Conservation (phyloP, 2,113 vertebrate species). For the Megalops atlanticus region DNA sequence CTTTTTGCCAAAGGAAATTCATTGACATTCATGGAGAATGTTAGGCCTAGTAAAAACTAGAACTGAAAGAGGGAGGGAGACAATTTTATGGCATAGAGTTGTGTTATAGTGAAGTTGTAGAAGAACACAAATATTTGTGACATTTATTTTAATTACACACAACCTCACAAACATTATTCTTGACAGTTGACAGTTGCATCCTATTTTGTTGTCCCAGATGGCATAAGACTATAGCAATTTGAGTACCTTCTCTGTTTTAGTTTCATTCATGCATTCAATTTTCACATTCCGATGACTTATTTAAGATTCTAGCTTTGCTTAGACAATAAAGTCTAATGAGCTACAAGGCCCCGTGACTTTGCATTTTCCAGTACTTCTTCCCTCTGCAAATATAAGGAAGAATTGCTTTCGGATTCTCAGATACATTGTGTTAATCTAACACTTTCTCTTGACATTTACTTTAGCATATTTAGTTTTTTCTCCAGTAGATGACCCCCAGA, state of each 20-base stretch:
- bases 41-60: not conserved
- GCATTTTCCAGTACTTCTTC: not conserved
- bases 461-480: too few species aligned
- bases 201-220: not conserved
- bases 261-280: not conserved
- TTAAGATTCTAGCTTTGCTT: not conserved
- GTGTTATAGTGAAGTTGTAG: not conserved
- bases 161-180: not conserved
- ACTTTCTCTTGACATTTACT: too few species aligned
- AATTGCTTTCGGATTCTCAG: too few species aligned
- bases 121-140: not conserved
- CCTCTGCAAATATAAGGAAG: not conserved
- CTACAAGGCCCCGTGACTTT: not conserved
- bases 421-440: too few species aligned
- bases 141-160: not conserved
- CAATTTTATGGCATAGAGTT: not conserved
- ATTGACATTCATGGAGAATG: not conserved
- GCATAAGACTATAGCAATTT: not conserved
- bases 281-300: not conserved
- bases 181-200: not conserved
- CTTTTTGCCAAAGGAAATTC: not conserved
- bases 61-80: not conserved
- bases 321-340: not conserved
- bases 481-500: too few species aligned
- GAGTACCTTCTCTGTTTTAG: not conserved